These are phyloP conservation scores for Pandemis heparana DNA, from an alignment of 2,888 invertebrate genomes.

Conservation along the genomic window DNA sequence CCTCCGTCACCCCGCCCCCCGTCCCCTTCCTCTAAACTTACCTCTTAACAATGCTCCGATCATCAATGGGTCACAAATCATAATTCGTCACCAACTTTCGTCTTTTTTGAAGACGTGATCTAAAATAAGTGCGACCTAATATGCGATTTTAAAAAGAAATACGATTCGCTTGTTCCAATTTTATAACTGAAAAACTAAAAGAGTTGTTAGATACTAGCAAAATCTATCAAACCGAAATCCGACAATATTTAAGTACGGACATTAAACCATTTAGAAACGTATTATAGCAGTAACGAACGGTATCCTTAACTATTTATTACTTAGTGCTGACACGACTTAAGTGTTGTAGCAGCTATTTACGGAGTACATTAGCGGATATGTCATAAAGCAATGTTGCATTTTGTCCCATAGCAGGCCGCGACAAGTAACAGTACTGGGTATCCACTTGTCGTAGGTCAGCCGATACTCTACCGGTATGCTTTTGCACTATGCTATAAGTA, in stretches of 20 bases:
- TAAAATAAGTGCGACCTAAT: conserved; percentile 45
- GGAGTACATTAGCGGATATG: conserved; percentile 44
- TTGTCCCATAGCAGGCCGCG: conserved; percentile 45
- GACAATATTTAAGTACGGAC: background rate
- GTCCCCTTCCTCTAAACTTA: conserved; percentile 48
- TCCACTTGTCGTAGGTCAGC: conserved; percentile 54
- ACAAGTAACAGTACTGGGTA: conserved; percentile 44
- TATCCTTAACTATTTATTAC: conserved; percentile 10
- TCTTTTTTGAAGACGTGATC: conserved; percentile 55
- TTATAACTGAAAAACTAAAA: background rate
- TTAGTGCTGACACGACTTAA: conserved; percentile 1
- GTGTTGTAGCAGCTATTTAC: conserved; percentile 32
- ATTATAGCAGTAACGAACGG: background rate
- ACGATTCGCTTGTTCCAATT: conserved; percentile 19
- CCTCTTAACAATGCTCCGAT: conserved; percentile 53
- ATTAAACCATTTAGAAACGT: background rate
- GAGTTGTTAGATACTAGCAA: background rate
- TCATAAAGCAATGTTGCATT: conserved; percentile 48
- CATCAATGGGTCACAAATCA: conserved; percentile 63
- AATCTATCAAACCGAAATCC: background rate
- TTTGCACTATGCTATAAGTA: conserved; percentile 55
- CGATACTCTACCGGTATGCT: conserved; percentile 57
- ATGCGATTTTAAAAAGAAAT: conserved; percentile 38
- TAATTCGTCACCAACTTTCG: conserved; percentile 61
- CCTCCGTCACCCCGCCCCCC: conserved; percentile 38